Evolutionary conservation across 1,140 invertebrate species (phyloP).

Genomic region (Papilio machaon): DNA sequence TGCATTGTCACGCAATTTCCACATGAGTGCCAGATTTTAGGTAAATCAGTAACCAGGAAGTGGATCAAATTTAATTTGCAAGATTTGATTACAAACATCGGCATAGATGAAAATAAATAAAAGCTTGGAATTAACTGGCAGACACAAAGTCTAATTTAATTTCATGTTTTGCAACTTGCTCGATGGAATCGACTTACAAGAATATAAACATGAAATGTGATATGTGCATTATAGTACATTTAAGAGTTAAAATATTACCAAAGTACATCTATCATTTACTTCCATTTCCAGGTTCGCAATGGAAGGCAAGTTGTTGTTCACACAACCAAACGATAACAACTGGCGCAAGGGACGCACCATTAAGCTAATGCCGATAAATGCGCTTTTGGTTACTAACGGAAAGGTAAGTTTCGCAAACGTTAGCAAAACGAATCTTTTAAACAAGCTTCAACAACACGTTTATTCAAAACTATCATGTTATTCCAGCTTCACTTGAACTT

Average conservation of each 20-base stretch:
- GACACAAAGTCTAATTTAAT: too few species aligned
- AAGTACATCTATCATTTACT: conserved; percentile 29
- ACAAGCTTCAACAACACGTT: neutral
- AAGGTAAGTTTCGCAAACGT: conserved; percentile 83
- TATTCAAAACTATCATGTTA: neutral
- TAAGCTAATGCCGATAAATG: conserved; percentile 93
- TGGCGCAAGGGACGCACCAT: conserved; percentile 93
- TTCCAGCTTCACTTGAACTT: neutral
- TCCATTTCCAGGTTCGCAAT: conserved; percentile 86
- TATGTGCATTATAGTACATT: neutral
- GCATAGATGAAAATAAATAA: too few species aligned
- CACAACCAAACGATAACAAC: conserved; percentile 94
- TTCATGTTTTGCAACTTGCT: too few species aligned
- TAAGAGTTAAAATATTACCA: neutral
- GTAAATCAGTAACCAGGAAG: too few species aligned
- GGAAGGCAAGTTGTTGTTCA: conserved; percentile 92
- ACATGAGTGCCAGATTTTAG: too few species aligned
- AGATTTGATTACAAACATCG: too few species aligned
- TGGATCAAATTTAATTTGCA: too few species aligned
- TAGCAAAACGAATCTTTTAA: neutral
- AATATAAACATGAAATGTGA: neutral
- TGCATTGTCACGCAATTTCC: too few species aligned
- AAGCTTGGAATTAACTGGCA: too few species aligned
- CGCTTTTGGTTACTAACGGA: conserved; percentile 93
- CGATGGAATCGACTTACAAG: too few species aligned